Percentiles rank a stretch among this genome's conserved stretches.
phyloP scores from a whole-genome alignment of 2,797 vertebrate species.

The Squalus acanthias region DNA sequence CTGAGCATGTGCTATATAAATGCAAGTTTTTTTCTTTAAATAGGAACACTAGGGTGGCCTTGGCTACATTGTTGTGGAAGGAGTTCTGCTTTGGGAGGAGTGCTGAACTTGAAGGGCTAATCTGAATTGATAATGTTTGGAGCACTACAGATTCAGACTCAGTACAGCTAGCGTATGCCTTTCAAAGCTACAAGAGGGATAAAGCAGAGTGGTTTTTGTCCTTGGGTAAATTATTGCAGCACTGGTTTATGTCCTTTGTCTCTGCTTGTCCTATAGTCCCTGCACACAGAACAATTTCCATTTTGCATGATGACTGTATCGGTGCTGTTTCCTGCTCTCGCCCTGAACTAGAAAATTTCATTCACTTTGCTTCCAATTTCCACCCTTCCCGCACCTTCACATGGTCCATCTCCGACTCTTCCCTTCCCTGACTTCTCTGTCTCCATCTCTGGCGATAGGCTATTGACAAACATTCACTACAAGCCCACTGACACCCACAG shows the following conservation, averaged over 20 bases:
- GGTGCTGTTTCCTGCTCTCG: too few relatives aligned
- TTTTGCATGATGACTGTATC: background rate
- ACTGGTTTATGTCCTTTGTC: background rate
- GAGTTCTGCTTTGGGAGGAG: background rate
- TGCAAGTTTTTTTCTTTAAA: background rate
- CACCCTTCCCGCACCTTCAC: too few relatives aligned
- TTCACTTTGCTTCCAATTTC: too few relatives aligned
- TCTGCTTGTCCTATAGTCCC: background rate
- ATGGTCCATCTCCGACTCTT: too few relatives aligned
- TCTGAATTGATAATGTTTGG: background rate
- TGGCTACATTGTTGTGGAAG: background rate
- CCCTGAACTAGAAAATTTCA: too few relatives aligned
- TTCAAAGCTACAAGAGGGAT: background rate
- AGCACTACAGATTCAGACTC: background rate
- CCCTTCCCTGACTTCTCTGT: too few relatives aligned
- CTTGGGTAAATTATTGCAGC: background rate
- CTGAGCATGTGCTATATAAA: background rate
- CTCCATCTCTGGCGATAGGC: too few relatives aligned
- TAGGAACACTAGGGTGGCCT: background rate
- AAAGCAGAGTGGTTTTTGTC: background rate
- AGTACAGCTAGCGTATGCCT: background rate
- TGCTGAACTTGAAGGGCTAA: background rate
- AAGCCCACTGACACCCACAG: too few relatives aligned
- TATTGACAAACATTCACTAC: too few relatives aligned
- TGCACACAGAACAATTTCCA: background rate